These are phyloP conservation scores for Drosophila chauvacae DNA, from an alignment of 1,140 invertebrate genomes.

Conservation along the genomic window DNA sequence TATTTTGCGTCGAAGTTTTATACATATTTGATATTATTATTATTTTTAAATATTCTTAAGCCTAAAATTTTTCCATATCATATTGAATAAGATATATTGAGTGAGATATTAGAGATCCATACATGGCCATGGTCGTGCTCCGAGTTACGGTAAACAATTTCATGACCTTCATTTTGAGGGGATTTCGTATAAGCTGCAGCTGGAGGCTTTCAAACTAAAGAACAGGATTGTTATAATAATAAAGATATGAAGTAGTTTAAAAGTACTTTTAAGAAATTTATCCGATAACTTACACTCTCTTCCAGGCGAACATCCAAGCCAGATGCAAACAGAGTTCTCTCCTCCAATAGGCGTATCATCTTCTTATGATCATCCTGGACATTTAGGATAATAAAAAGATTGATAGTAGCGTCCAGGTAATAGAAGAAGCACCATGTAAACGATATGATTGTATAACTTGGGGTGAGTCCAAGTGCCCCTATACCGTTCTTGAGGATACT, in stretches of 20 bases:
- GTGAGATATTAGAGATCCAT: conserved; percentile 20
- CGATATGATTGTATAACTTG: too few species aligned
- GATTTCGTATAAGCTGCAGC: conserved; percentile 27
- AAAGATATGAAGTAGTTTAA: too few species aligned
- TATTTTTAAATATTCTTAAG: background rate
- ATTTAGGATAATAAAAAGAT: background rate
- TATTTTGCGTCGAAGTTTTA: too few species aligned
- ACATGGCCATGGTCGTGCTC: background rate
- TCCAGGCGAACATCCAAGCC: conserved; percentile 33
- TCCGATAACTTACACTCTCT: conserved; percentile 4
- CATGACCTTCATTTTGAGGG: conserved; percentile 18
- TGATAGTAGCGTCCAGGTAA: conserved; percentile 5
- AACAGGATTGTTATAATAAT: background rate
- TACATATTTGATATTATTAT: too few species aligned
- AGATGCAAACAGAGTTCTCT: conserved; percentile 12
- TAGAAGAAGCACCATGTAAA: conserved; percentile 1
- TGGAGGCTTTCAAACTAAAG: conserved; percentile 31
- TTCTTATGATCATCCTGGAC: conserved; percentile 14
- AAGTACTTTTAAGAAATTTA: background rate
- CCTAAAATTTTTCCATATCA: conserved; percentile 35
- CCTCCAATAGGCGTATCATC: background rate
- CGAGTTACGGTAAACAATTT: conserved; percentile 1
- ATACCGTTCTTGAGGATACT: background rate
- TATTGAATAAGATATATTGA: conserved; percentile 31
- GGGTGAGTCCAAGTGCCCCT: too few species aligned